Evolutionary conservation across 2,888 invertebrate genomes (phyloP), one percentile per base, ranked within the genome.

Genomic region (Orchesella flavescens): DNA sequence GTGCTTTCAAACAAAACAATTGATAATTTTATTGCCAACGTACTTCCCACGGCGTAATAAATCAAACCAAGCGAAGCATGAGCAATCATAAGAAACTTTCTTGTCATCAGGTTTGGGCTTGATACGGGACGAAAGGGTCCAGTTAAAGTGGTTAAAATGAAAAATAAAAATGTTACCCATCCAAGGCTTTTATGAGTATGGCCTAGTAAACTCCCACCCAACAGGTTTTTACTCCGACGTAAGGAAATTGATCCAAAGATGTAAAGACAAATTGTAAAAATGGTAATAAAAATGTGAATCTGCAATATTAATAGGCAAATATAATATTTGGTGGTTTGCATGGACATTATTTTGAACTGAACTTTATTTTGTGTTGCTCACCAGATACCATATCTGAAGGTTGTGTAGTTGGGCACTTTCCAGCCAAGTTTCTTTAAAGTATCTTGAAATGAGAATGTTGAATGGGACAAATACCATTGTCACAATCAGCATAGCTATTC

Each of bases 401-500:
- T 57, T n/a, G 23, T 10, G 10, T 13, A 13, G 2, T 19, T 19
- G 15, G 1, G 57, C 19, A 57, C 19, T 1, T 4, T n/a, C 10
- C 19, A 57, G 10, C 61, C 61, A 61, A 13, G 61, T 23, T 61
- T 61, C 61, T 23, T 61, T 61, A 15, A 61, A 61, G 24, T 61
- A 61, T 15, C 61, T 61, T 2, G 61, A 15, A 12, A 61, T n/a
- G 10, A 24, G 21, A 12, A 61, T 61, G 19, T 12, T 61, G 1
- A 23, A 23, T 1, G 61, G 61, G 24, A 24, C 24, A 13, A 61
- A 23, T 5, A 13, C n/a, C 61, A 61, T 61, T 24, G 61, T 23
- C 10, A 24, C 24, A 12, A 61, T 7, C 2, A 61, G 21, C 61
- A 61, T 61, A 1, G 24, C 23, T 12, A 61, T 24, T 12, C 24